These are phyloP conservation scores for Eueremaeus valkanovi DNA, from an alignment of 2,888 invertebrate species.

Conservation along the genomic window DNA sequence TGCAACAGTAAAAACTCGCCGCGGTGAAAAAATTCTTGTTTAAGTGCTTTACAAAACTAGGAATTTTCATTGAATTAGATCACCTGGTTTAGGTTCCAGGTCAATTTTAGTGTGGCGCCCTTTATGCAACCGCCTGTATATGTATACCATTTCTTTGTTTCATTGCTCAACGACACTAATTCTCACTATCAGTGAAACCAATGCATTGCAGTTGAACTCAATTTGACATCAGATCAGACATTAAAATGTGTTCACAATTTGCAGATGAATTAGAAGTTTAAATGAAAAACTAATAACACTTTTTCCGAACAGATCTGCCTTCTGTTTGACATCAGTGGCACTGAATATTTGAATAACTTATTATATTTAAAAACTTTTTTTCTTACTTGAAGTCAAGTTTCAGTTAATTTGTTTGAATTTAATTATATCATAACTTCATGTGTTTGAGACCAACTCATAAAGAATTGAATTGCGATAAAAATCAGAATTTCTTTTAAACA, in stretches of 20 bases:
- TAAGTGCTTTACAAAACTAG: too few relatives aligned
- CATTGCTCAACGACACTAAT: constrained; percentile 6
- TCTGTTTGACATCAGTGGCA: not conserved
- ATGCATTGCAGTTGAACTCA: not conserved
- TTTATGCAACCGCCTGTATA: not conserved
- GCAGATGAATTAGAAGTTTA: not conserved
- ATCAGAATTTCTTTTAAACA: not conserved
- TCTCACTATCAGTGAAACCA: constrained; percentile 34
- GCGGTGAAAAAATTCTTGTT: too few relatives aligned
- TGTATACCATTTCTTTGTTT: constrained; percentile 1
- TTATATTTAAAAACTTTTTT: not conserved
- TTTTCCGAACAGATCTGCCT: not conserved
- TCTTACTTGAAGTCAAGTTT: not conserved
- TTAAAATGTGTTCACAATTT: not conserved
- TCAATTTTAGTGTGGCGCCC: not conserved
- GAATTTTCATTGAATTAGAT: too few relatives aligned
- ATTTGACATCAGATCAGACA: constrained; percentile 1
- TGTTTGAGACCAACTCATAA: not conserved
- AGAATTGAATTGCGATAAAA: not conserved
- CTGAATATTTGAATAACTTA: not conserved
- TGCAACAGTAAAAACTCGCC: too few relatives aligned
- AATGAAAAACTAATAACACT: not conserved
- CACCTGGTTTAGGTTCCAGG: too few relatives aligned
- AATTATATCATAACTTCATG: not conserved
- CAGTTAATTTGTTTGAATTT: not conserved